phyloP scores from a whole-genome alignment of 2,113 vertebrate genomes.

The Phaethon lepturus region DNA sequence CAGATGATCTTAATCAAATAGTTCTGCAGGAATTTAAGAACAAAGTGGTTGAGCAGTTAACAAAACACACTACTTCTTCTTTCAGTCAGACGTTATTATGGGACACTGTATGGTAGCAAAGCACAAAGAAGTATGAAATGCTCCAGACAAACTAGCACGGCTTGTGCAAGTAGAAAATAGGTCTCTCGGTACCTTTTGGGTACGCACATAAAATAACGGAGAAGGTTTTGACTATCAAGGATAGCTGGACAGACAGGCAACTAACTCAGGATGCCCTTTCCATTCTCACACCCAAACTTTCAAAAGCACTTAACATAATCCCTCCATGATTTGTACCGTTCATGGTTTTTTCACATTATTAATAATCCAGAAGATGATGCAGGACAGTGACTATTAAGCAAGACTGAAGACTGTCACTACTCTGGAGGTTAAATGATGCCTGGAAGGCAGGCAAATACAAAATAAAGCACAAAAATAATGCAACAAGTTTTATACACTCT shows the following conservation, averaged over 20 bases:
- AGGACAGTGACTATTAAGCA: neutral
- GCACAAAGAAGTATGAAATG: neutral
- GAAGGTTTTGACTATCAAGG: neutral
- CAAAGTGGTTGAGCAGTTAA: neutral
- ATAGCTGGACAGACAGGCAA: neutral
- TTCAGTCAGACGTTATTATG: neutral
- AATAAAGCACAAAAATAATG: neutral
- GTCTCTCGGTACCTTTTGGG: neutral
- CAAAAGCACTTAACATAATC: neutral
- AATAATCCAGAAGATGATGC: neutral
- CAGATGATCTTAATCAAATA: constrained; percentile 34
- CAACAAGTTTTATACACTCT: neutral
- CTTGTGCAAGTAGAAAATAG: accelerated
- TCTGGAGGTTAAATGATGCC: neutral
- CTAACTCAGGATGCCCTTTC: neutral
- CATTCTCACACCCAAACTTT: neutral
- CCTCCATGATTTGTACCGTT: neutral
- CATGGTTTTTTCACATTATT: neutral
- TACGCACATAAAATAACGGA: neutral
- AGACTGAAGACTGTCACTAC: neutral
- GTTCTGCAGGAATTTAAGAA: constrained; percentile 26
- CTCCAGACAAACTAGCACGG: neutral
- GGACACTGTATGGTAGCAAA: neutral
- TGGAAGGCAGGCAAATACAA: neutral
- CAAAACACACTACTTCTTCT: neutral